These are phyloP conservation scores for Eciton burchellii DNA, from an alignment of 1,140 invertebrate genomes.

Conservation along the genomic window DNA sequence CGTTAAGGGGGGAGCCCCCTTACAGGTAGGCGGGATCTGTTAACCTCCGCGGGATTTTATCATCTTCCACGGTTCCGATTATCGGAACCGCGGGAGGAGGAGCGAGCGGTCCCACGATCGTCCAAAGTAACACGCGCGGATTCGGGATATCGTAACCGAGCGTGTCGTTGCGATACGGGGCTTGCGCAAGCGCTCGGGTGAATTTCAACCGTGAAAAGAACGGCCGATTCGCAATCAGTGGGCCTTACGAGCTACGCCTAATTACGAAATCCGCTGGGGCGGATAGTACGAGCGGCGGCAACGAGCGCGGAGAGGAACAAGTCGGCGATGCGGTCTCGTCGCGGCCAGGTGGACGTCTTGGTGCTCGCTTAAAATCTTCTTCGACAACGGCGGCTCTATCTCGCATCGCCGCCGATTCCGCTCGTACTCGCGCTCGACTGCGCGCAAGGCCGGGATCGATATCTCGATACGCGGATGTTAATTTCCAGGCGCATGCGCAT, in stretches of 20 bases:
- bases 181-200: background rate
- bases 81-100: background rate
- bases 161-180: background rate
- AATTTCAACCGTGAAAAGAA: constrained; percentile 30
- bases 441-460: too few relatives aligned
- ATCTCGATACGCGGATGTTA: too few relatives aligned
- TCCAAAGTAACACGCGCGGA: background rate
- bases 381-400: constrained; percentile 39
- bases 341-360: background rate
- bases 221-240: constrained; percentile 29
- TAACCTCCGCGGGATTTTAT: too few relatives aligned
- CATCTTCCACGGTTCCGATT: background rate
- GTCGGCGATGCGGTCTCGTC: constrained; percentile 23
- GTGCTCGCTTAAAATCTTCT: constrained; percentile 27
- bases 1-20: too few relatives aligned
- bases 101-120: background rate
- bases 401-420: constrained; percentile 21
- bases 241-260: background rate
- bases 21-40: too few relatives aligned
- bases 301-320: constrained; percentile 41
- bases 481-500: too few relatives aligned
- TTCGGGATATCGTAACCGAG: background rate
- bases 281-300: background rate
- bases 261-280: constrained; percentile 29
- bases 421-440: too few relatives aligned